phyloP scores from a whole-genome alignment of 2,888 invertebrate species.

The Parascotia fuliginaria region DNA sequence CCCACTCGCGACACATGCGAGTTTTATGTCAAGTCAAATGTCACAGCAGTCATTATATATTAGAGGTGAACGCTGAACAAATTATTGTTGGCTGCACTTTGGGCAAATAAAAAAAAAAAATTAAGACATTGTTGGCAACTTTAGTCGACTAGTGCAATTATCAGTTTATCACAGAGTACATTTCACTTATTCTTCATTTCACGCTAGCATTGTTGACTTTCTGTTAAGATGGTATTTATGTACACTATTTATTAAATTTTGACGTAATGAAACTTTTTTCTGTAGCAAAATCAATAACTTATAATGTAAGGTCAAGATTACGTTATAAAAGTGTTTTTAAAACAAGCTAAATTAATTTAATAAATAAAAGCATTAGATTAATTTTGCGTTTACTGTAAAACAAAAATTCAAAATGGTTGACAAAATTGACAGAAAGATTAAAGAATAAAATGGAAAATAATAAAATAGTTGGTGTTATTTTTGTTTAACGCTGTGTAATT shows the following conservation, averaged over 20 bases:
- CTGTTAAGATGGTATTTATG: background rate
- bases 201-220: background rate
- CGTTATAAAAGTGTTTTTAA: background rate
- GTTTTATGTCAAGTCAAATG: too few species aligned
- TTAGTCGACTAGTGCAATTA: background rate
- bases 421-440: conserved; percentile 61
- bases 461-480: conserved; percentile 68
- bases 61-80: too few species aligned
- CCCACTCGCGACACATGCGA: too few species aligned
- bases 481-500: conserved; percentile 65
- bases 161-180: background rate
- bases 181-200: too few species aligned
- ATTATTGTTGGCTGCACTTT: too few species aligned
- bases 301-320: background rate
- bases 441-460: conserved; percentile 56
- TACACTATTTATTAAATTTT: background rate
- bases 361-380: conserved; percentile 1
- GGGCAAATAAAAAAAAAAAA: too few species aligned
- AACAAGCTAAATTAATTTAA: background rate
- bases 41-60: too few species aligned
- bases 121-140: too few species aligned
- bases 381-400: conserved; percentile 44
- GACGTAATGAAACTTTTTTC: conserved; percentile 1
- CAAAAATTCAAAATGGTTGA: conserved; percentile 68
- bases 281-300: background rate